Conservation (phyloP, 2,797 vertebrate species). For the Cygnus olor region DNA sequence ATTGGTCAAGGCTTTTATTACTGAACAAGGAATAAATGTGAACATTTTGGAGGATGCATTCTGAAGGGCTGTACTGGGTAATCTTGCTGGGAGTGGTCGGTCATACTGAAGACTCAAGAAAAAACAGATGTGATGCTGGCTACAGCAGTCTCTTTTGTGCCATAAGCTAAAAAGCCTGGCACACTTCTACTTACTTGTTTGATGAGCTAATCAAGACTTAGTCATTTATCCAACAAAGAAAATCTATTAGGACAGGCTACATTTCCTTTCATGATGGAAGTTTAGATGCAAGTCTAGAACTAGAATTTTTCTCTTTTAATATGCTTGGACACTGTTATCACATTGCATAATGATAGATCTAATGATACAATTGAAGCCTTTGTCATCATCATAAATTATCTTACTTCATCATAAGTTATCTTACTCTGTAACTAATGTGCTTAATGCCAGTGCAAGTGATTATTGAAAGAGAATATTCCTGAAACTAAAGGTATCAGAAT, state of each 20-base stretch:
- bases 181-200: not conserved
- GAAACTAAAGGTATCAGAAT: not conserved
- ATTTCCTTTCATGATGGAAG: not conserved
- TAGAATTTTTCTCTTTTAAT: not conserved
- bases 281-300: not conserved
- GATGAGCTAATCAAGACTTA: not conserved
- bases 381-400: not conserved
- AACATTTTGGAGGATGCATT: not conserved
- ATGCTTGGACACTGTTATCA: not conserved
- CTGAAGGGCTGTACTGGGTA: not conserved
- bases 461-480: not conserved
- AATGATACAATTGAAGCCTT: not conserved
- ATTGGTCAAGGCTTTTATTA: not conserved
- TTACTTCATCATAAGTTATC: not conserved
- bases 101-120: not conserved
- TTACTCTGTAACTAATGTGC: not conserved
- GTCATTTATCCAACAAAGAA: not conserved
- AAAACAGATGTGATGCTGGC: not conserved
- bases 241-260: not conserved
- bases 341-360: not conserved
- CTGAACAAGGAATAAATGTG: accelerated
- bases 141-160: not conserved
- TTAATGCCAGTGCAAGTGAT: not conserved
- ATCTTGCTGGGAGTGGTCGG: not conserved
- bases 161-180: not conserved